Evolutionary conservation across 2,113 vertebrate species (phyloP).

Genomic region (Muntiacus reevesi): DNA sequence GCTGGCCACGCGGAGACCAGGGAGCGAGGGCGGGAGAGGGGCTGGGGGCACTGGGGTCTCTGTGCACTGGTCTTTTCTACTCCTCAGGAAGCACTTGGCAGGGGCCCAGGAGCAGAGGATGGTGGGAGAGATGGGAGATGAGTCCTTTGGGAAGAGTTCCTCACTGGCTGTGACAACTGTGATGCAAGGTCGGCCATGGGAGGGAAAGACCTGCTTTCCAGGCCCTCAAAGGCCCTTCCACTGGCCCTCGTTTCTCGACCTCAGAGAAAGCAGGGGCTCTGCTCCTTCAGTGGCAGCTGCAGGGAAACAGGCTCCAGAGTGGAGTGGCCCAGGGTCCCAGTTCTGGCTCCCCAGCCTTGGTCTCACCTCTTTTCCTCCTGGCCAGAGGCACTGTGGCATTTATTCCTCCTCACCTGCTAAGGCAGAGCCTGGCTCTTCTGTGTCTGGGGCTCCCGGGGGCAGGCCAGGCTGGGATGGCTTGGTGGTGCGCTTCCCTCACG

Average conservation of each 20-base stretch:
- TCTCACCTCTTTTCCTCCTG: not conserved
- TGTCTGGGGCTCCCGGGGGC: not conserved
- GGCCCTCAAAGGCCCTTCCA: not conserved
- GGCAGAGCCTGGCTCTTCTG: not conserved
- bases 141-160: not conserved
- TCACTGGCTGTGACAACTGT: not conserved
- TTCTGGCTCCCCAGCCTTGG: not conserved
- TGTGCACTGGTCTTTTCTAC: not conserved
- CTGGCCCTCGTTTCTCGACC: not conserved
- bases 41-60: not conserved
- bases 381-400: not conserved
- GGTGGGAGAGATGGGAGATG: not conserved
- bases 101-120: not conserved
- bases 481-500: not conserved
- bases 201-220: not conserved
- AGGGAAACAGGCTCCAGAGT: not conserved
- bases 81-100: not conserved
- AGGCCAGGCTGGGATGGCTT: not conserved
- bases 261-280: not conserved
- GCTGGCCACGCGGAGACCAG: slow-evolving; percentile 85
- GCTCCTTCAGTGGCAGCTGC: not conserved
- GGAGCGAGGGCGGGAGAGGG: slow-evolving; percentile 72
- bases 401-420: not conserved
- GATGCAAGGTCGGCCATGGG: not conserved
- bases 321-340: not conserved